Evolutionary conservation across 2,797 vertebrate species (phyloP), one percentile per base, ranked within the genome.

Genomic region (Sparidentex hasta): DNA sequence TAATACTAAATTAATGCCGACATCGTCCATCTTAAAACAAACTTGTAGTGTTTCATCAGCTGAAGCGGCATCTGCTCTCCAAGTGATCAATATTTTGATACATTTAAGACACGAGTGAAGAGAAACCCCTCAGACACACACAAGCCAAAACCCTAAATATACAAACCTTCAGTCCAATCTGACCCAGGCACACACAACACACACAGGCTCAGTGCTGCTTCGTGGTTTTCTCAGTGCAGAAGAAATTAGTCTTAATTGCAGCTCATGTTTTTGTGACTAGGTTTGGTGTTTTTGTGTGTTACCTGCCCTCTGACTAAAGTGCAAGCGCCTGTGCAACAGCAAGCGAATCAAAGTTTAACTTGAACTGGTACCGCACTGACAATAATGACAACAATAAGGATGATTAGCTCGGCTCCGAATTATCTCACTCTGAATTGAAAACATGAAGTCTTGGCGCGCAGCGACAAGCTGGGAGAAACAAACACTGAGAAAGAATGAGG

Each of bases 391-490:
- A 72, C 17, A 56, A 56, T 55, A 44, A 61, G 27, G 33, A 65
- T 66, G 44, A 80, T 76, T 46, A 58, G 61, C 25, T 73, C 57
- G 44, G 65, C 68, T 62, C 25, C 5, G 44, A 74, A 54, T 58
- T 2, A 27, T 18, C 21, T 74, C 27, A 6, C 18, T 74, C 33
- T 29, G 61, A 69, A 54, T 50, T 65, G 33, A 50, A 79, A 67
- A 70, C 77, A 74, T 62, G 62, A 76, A 71, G 67, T 79, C 57
- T 41, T n/a, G 54, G 27, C 67, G 69, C 11, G 70, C 44, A 41
- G 43, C 12, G 54, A 84, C 21, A 81, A 74, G 65, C 18, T 75
- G 79, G 47, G 51, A 69, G 65, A 64, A 71, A 80, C 71, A 71
- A 47, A 55, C 18, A 59, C 21, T 16, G 67, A 71, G 33, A 55